These are phyloP conservation scores for Babylonia areolata DNA, from an alignment of 1,140 invertebrate genomes.

Conservation along the genomic window DNA sequence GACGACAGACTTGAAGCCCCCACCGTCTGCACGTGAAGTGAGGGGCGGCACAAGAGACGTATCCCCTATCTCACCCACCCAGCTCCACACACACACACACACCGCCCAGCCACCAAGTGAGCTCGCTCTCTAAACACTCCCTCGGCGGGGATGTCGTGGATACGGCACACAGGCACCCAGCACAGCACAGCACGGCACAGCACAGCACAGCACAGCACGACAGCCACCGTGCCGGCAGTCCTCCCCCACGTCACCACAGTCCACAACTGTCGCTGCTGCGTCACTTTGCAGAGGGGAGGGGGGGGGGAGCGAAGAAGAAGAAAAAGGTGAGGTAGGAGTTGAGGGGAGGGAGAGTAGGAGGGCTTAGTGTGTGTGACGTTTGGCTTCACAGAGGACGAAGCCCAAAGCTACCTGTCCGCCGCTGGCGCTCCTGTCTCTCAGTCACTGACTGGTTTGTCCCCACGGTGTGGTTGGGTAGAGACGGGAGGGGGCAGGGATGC, in stretches of 20 bases:
- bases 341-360: not conserved
- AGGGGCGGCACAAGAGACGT: not conserved
- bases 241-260: not conserved
- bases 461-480: too few species aligned
- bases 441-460: not conserved
- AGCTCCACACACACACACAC: too few species aligned
- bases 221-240: not conserved
- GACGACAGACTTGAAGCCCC: not conserved
- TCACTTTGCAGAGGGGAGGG: not conserved
- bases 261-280: not conserved
- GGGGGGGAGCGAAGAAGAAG: not conserved
- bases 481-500: not conserved
- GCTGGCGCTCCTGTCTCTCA: not conserved
- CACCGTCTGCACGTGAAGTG: not conserved
- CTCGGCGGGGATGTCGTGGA: not conserved
- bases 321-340: not conserved
- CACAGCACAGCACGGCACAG: not conserved
- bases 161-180: not conserved
- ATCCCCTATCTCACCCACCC: not conserved
- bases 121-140: not conserved
- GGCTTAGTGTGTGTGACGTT: not conserved
- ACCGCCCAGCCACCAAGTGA: not conserved
- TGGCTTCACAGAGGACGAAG: not conserved
- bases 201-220: slow-evolving; percentile 2
- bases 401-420: not conserved